Evolutionary conservation across 2,888 invertebrate species (phyloP), one percentile per base, ranked within the genome.

Genomic region (Tortrix viridana): DNA sequence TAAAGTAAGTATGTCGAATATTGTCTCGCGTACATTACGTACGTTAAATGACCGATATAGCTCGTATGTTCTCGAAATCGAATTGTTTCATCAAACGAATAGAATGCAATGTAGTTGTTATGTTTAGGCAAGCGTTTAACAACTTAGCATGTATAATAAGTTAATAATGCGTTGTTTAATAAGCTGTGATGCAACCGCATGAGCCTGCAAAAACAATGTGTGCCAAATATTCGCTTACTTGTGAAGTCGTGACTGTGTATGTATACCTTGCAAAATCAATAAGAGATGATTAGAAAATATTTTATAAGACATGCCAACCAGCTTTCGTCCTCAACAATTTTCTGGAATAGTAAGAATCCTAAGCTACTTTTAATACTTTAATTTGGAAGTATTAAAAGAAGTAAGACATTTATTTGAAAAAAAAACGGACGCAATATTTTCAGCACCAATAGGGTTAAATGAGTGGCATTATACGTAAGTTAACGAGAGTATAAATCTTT

Each of bases 111-210:
- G 32, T 46, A 14, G 20, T 22, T 22, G n/a, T 43, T 53, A 41
- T 53, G 43, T 55, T 43, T 55, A 44, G 43, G 54, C 23, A 41
- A 69, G 68, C 73, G 74, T 76, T 77, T 74, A 75, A 74, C 69
- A 76, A 77, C 75, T 69, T 73, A 75, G 74, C 71, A 72, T 65
- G 71, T 66, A 70, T 75, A 79, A 78, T 74, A 76, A 80, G 70
- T 78, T 74, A 80, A 83, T 84, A 77, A 84, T 75, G 79, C 78
- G 77, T 78, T 70, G 71, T 74, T 80, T 69, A 74, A 73, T 76
- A 74, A 73, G 74, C 72, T 73, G 70, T 75, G 69, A 74, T 71
- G 72, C 73, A 77, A 77, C 71, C 55, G 72, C 70, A 74, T 56
- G 60, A 65, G 56, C 57, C 59, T 58, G 63, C 48, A 62, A 59